These are phyloP conservation scores for Nettapus auritus DNA, from an alignment of 2,113 vertebrate genomes.

Conservation along the genomic window DNA sequence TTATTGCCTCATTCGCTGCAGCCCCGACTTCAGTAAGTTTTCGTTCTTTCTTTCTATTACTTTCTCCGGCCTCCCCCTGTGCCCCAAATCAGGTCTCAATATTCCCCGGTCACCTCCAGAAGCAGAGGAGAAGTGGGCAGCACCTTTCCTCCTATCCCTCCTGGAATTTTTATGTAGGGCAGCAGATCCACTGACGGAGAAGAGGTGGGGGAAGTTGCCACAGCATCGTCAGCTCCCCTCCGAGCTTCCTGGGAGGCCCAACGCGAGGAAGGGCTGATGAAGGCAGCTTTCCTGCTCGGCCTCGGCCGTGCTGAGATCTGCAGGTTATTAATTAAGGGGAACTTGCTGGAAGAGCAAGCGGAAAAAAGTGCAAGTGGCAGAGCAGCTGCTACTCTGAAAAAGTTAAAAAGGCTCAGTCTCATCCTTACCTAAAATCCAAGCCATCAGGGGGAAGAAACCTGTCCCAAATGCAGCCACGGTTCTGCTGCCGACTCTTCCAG, in stretches of 20 bases:
- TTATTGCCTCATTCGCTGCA: constrained; percentile 7
- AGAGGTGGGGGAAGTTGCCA: rapidly evolving
- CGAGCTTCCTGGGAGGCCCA: background rate
- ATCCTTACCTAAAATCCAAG: background rate
- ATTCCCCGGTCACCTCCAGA: background rate
- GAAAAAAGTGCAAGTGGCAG: background rate
- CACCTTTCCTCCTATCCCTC: background rate
- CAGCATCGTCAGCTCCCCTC: background rate
- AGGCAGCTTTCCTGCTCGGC: background rate
- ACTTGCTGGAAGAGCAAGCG: background rate
- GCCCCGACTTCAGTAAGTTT: background rate
- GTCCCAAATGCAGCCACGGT: rapidly evolving
- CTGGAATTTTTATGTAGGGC: rapidly evolving
- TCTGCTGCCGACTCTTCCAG: background rate
- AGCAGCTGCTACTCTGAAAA: background rate
- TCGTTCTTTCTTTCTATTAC: background rate
- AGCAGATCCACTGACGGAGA: background rate
- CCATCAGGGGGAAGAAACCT: background rate
- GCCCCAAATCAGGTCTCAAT: rapidly evolving
- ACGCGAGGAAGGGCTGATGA: background rate
- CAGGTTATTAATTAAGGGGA: background rate
- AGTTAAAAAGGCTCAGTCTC: background rate
- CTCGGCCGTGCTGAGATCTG: background rate
- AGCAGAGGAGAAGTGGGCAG: rapidly evolving
- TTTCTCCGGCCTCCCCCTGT: background rate